Evolutionary conservation across 1,140 invertebrate species (phyloP).

Genomic region (Bicyclus anynana): DNA sequence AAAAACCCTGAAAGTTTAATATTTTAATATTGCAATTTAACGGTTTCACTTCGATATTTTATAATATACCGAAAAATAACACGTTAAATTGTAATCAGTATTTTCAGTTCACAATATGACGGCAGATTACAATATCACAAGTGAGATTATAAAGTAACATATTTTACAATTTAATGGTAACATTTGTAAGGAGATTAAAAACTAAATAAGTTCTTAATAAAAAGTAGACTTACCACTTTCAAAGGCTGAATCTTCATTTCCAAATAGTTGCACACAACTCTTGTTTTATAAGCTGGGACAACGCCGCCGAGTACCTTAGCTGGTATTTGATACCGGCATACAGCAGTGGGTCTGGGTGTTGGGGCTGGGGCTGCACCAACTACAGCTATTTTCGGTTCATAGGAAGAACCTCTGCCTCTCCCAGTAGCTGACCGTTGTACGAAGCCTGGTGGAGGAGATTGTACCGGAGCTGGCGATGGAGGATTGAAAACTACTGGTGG

Average conservation of each 20-base stretch:
- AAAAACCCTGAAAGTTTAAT: too few relatives aligned
- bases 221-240: constrained; percentile 52
- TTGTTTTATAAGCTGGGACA: constrained; percentile 25
- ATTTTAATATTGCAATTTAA: too few relatives aligned
- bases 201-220: too few relatives aligned
- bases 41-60: too few relatives aligned
- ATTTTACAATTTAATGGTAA: not conserved
- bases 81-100: too few relatives aligned
- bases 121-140: too few relatives aligned
- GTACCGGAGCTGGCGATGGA: not conserved
- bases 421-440: not conserved
- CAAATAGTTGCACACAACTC: constrained; percentile 52
- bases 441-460: not conserved
- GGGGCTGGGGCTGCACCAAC: not conserved
- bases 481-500: not conserved
- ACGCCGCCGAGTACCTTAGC: constrained; percentile 32
- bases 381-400: not conserved
- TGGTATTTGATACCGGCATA: constrained; percentile 43
- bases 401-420: not conserved
- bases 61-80: too few relatives aligned
- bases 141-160: constrained; percentile 3
- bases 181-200: too few relatives aligned
- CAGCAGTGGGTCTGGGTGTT: not conserved
- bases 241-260: constrained; percentile 48
- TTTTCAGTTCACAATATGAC: too few relatives aligned